Conservation (phyloP, 2,113 vertebrate species). For the Nibea albiflora region DNA sequence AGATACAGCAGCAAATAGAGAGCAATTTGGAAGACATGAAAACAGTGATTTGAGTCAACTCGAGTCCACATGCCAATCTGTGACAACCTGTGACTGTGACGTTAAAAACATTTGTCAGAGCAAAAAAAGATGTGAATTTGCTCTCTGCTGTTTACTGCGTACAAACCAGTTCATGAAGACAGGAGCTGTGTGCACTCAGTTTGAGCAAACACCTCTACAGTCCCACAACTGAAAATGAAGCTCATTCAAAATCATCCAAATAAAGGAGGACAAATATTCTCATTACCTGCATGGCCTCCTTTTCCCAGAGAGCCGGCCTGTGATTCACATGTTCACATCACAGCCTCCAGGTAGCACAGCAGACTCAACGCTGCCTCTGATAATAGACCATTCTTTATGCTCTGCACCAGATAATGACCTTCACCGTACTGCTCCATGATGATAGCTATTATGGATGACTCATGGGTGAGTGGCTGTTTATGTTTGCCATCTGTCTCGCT, state of each 20-base stretch:
- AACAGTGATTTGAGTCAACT: too few relatives aligned
- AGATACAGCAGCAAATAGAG: too few relatives aligned
- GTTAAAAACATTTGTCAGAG: neutral
- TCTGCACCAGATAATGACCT: constrained; percentile 49
- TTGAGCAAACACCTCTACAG: neutral
- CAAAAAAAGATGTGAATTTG: neutral
- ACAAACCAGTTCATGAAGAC: neutral
- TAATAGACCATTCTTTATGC: constrained; percentile 11
- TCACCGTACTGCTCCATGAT: constrained; percentile 41
- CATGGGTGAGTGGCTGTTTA: constrained; percentile 33
- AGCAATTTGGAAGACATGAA: too few relatives aligned
- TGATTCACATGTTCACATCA: constrained; percentile 29
- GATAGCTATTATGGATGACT: constrained; percentile 53
- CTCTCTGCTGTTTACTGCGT: neutral
- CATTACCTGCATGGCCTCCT: constrained; percentile 7
- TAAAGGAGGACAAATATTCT: constrained; percentile 12
- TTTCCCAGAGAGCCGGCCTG: neutral
- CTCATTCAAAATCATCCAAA: neutral
- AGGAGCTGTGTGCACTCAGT: neutral
- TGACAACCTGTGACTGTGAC: neutral
- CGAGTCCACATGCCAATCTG: neutral
- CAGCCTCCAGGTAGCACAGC: constrained; percentile 10
- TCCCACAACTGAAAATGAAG: neutral
- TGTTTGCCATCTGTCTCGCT: neutral
- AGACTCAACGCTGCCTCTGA: constrained; percentile 11